Evolutionary conservation across 2,888 invertebrate species (phyloP).

Genomic region (Megaustenia siamemsis): DNA sequence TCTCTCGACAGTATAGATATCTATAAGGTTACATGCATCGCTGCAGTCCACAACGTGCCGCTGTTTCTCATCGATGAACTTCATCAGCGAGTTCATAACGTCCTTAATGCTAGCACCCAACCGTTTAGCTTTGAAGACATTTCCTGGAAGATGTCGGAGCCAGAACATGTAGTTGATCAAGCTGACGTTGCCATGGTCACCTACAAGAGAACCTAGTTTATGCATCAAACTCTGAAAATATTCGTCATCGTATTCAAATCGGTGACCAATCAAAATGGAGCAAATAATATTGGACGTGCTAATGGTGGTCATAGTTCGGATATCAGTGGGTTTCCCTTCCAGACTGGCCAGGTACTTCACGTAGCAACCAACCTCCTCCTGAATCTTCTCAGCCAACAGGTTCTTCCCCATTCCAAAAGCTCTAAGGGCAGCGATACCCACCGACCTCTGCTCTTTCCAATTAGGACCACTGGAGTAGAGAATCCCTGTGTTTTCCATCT

Average conservation of each 20-base stretch:
- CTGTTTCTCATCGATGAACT: background rate
- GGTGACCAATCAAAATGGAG: too few species aligned
- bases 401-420: constrained; percentile 28
- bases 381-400: constrained; percentile 20
- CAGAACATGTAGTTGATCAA: background rate
- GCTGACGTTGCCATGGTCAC: background rate
- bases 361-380: background rate
- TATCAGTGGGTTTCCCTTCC: background rate
- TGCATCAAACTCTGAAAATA: background rate
- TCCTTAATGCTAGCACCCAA: background rate
- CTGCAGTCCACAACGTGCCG: background rate
- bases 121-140: background rate
- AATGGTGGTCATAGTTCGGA: background rate
- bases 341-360: background rate
- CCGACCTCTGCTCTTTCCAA: constrained; percentile 27
- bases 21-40: background rate
- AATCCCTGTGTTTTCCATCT: too few species aligned
- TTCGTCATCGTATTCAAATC: too few species aligned
- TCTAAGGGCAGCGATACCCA: background rate
- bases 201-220: background rate
- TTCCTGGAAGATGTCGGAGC: constrained; percentile 8
- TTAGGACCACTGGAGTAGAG: background rate
- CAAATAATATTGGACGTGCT: too few species aligned
- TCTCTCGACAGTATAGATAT: background rate
- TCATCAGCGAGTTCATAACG: background rate